These are phyloP conservation scores for Plebejus anna DNA, from an alignment of 2,888 invertebrate species.

Conservation along the genomic window DNA sequence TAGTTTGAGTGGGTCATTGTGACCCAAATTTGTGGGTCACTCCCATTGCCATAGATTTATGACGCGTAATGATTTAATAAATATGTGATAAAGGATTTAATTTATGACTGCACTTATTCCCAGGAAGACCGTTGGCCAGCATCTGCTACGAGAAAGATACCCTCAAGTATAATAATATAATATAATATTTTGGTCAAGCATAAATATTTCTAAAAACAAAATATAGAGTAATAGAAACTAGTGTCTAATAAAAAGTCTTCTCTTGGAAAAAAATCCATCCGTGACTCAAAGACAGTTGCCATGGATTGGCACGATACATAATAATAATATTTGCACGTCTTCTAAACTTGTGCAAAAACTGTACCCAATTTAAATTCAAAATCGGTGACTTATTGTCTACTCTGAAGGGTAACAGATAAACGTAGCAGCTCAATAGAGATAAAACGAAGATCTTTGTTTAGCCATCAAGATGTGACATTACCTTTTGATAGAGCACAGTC, in stretches of 20 bases:
- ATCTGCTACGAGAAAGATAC: conserved; percentile 36
- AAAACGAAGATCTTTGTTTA: conserved; percentile 41
- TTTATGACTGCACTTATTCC: conserved; percentile 57
- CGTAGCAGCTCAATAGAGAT: conserved; percentile 33
- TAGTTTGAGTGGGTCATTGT: conserved; percentile 61
- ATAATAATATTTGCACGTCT: conserved; percentile 9
- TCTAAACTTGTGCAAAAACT: conserved; percentile 12
- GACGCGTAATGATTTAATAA: conserved; percentile 68
- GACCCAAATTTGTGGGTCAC: conserved; percentile 67
- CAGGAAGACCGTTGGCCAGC: conserved; percentile 47
- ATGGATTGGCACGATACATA: background rate
- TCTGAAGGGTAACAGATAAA: conserved; percentile 20
- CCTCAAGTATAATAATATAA: background rate
- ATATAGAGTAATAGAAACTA: background rate
- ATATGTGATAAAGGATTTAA: conserved; percentile 62
- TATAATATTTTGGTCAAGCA: background rate
- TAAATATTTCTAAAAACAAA: background rate
- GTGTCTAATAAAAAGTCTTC: background rate
- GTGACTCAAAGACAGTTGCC: background rate
- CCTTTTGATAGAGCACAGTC: conserved; percentile 26
- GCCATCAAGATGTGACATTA: conserved; percentile 41
- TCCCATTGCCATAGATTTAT: conserved; percentile 73
- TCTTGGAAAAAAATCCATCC: background rate
- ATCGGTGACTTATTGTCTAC: conserved; percentile 17
- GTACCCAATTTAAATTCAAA: conserved; percentile 20